Evolutionary conservation across 2,888 invertebrate genomes (phyloP), one percentile per base, ranked within the genome.

Genomic region (Reticulitermes lucifugus): DNA sequence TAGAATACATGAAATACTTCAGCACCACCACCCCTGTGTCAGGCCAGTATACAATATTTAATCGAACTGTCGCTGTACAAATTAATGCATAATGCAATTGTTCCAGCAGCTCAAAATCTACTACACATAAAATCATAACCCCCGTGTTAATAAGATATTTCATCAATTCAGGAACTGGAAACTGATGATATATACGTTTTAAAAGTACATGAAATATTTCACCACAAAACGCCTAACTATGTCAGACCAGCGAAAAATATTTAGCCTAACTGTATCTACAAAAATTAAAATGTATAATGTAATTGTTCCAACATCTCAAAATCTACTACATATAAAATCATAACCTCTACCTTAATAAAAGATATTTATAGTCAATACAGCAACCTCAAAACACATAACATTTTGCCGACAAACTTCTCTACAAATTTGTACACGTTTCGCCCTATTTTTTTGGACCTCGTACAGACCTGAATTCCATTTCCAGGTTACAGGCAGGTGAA

Each of bases 401-500:
- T 25, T 65, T 25, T n/a, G 65, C 65, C 65, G 7, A 65, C 41
- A 41, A 35, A 25, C 25, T 29, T 73, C 9, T 46, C 77, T 46
- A 43, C 6, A n/a, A 25, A 65, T 10, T 43, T 81, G 79, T 65
- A 81, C 25, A 81, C 81, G 81, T 43, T 81, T 70, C 81, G 70
- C 43, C 43, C 70, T 46, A 70, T 81, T 81, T 81, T 70, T 14
- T n/a, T 81, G 43, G 81, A 70, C 41, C n/a, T 70, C 60, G 21
- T 22, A n/a, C 22, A 79, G 84, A 82, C 79, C 85, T 51, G 77
- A 65, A 77, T 83, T 83, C 83, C 83, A 83, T 83, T 85, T 77
- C 83, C 79, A 84, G 80, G 84, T 84, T 84, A 73, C 84, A 80
- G 55, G 80, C 43, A 55, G 80, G 79, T 85, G 80, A 70, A 84